phyloP scores from a whole-genome alignment of 2,797 vertebrate species.

The Ciconia nigra region DNA sequence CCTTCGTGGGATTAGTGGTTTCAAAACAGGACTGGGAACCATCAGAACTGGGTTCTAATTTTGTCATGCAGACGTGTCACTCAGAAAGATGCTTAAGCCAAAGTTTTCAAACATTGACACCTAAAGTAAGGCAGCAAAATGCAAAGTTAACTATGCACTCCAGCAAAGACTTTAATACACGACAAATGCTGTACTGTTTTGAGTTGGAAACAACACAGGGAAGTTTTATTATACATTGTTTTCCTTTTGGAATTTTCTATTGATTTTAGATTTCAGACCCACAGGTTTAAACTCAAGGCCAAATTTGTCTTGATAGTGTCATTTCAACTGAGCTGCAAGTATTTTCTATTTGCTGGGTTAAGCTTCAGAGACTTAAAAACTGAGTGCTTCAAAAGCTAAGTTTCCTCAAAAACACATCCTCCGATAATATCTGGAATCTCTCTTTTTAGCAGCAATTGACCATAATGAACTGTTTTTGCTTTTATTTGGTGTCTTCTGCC shows the following conservation, averaged over 20 bases:
- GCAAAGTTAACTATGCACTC: neutral
- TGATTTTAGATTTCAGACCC: neutral
- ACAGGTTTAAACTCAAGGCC: neutral
- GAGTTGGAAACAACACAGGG: neutral
- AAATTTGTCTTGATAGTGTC: neutral
- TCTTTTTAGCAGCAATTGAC: neutral
- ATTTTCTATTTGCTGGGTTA: neutral
- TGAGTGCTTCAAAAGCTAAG: neutral
- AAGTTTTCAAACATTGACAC: neutral
- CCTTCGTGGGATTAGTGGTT: neutral
- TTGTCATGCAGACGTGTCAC: neutral
- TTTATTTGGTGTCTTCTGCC: neutral
- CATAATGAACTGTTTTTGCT: neutral
- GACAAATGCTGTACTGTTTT: neutral
- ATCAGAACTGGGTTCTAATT: constrained; percentile 10
- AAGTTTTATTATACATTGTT: neutral
- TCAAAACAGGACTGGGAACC: neutral
- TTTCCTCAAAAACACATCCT: neutral
- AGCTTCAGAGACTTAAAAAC: neutral
- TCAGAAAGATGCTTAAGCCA: neutral
- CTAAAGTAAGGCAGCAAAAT: neutral
- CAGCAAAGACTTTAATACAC: neutral
- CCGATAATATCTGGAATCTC: neutral
- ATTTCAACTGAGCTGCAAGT: neutral
- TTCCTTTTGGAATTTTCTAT: neutral